Base-by-base conservation (phyloP, 2,797 vertebrate species). In the Myotis myotis region DNA sequence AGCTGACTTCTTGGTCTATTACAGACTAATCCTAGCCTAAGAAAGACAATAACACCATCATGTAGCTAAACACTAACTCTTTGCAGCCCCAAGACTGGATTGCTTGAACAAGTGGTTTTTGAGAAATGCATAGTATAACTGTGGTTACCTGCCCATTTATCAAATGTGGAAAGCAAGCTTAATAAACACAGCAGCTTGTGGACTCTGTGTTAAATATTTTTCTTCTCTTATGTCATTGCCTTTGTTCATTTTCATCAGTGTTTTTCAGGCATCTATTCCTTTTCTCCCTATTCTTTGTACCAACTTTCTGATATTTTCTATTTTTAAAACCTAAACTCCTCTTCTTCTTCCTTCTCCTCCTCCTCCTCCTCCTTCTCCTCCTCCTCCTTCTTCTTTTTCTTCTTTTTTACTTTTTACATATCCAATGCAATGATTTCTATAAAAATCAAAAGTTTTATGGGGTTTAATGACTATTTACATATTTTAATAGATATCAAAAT, bases 361-460 rank as follows among this genome's bases (percentile, higher is more conserved):
- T 44, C 0, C 44, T 44, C 0, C 9, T 44, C 9, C 41, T 44
- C 2, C 41, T 44, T 9, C 41, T 44, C 0, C 9, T 44, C 9
- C 41, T 44, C 2, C 47, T 47, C 3, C 47, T 47, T 13, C 47
- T 13, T 33, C 0, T 76, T 33, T 17, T 5, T 17, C 44, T 33
- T 79, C 57, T 30, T 5, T 10, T 44, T 80, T 68, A 33, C 20
- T 66, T 72, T 94, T 93, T 75, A 83, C 15, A 44, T 49, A 75
- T 57, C 22, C 36, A 84, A 75, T 84, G 11, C 12, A 66, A 64
- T 79, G 3, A 95, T 82, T 95, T 80, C 23, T 82, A 25, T 78
- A 78, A 78, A 82, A 75, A 57, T 17, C 41, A 91, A 70, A 62
- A 20, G 16, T 41, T 55, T 44, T 23, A 57, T 33, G 23, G n/a